Evolutionary conservation across 2,113 vertebrate genomes (phyloP).

Genomic region (Hylia prasina): DNA sequence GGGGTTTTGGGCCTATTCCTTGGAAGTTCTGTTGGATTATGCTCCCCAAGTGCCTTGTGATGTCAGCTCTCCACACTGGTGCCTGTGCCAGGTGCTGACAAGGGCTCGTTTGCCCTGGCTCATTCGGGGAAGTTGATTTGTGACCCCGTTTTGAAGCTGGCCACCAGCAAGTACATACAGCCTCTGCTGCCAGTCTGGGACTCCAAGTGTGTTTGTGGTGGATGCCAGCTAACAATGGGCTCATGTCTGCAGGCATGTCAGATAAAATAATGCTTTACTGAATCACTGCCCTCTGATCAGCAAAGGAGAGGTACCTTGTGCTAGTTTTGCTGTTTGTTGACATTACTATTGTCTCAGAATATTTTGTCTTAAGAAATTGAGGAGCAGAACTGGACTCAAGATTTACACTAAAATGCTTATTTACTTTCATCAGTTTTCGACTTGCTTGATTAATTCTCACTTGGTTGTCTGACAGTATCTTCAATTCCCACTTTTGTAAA

Average conservation of each 20-base stretch:
- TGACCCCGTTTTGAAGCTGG: not conserved
- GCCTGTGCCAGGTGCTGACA: fast-evolving
- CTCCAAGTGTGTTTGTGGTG: not conserved
- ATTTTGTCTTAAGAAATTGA: not conserved
- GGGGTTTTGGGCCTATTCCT: not conserved
- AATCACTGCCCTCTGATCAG: not conserved
- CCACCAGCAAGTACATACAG: fast-evolving
- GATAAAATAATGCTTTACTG: not conserved
- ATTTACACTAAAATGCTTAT: not conserved
- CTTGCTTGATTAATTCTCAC: not conserved
- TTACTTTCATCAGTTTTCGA: not conserved
- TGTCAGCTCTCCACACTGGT: fast-evolving
- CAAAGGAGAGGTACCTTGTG: not conserved
- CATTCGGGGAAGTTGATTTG: not conserved
- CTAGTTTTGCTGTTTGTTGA: not conserved
- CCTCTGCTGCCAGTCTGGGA: not conserved
- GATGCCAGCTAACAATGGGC: fast-evolving
- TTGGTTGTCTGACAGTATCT: not conserved
- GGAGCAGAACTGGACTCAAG: not conserved
- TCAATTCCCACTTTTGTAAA: not conserved
- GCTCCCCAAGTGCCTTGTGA: fast-evolving
- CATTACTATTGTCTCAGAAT: not conserved
- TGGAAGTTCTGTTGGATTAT: not conserved
- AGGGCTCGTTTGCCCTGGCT: not conserved
- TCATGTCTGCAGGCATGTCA: not conserved